These are phyloP conservation scores for Lasius fuliginosus DNA, from an alignment of 2,888 invertebrate species.

Conservation along the genomic window DNA sequence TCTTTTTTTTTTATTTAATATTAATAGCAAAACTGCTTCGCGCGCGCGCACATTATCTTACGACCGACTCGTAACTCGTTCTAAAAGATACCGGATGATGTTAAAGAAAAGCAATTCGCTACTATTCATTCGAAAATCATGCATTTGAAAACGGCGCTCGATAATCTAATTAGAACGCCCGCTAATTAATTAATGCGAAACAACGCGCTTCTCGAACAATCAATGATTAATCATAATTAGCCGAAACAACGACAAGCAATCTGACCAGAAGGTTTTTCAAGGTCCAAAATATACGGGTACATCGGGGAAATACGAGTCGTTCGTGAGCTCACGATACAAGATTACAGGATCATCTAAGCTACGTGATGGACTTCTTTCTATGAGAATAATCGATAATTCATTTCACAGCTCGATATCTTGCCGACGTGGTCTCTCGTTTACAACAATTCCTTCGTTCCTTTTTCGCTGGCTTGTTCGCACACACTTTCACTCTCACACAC, in stretches of 20 bases:
- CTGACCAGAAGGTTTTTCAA: not conserved
- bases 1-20: slow-evolving; percentile 49
- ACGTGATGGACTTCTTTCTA: slow-evolving; percentile 71
- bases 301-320: slow-evolving; percentile 38
- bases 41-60: slow-evolving; percentile 51
- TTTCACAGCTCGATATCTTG: slow-evolving; percentile 71
- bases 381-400: slow-evolving; percentile 73
- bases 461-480: slow-evolving; percentile 13
- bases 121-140: not conserved
- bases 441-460: not conserved
- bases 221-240: not conserved
- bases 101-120: not conserved
- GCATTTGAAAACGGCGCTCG: slow-evolving; percentile 1
- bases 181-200: slow-evolving; percentile 1
- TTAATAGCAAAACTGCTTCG: slow-evolving; percentile 63
- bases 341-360: slow-evolving; percentile 74
- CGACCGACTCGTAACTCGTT: slow-evolving; percentile 63
- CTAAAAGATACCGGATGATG: slow-evolving; percentile 6
- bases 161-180: not conserved
- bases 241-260: slow-evolving; percentile 7
- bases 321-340: slow-evolving; percentile 65
- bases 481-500: not conserved
- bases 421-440: slow-evolving; percentile 27
- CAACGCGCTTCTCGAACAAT: not conserved
- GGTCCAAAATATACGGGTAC: not conserved